Evolutionary conservation across 1,140 invertebrate genomes (phyloP), one percentile per base, ranked within the genome.

Genomic region (Rhopalosiphum maidis): DNA sequence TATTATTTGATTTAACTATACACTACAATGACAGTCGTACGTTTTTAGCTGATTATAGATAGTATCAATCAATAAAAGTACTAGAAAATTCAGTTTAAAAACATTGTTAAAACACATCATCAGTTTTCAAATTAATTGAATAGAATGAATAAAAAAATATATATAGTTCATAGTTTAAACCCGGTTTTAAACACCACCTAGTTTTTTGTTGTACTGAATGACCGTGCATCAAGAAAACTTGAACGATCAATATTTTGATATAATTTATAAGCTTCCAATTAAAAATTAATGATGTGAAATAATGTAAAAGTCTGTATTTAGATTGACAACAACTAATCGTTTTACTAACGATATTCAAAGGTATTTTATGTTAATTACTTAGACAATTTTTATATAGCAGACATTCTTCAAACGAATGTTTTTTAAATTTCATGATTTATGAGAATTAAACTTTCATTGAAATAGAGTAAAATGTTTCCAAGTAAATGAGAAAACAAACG

Each of bases 261-360:
- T 55, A 89, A 55, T 89, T 89, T 55, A 55, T 55, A 55, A 55
- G n/a, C 48, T 15, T 18, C 35, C 51, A 55, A 89, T 89, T 54
- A 55, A 54, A 89, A 55, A 89, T 37, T 89, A 89, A 89, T 55
- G 87, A 37, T 37, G 87, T 23, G 51, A 89, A 89, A 89, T 89
- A 89, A 54, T 89, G 51, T 37, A 89, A 37, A 48, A 54, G 48
- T 55, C 51, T 55, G 30, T 37, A 89, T 41, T 89, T 55, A 35
- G 48, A 54, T 55, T 89, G 87, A 55, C 48, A 89, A 43, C 87
- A 9, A 55, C 48, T 89, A 89, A 89, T 89, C 48, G 87, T 37
- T 43, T 55, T 55, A 88, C 48, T 37, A 37, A 89, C 8, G 22
- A 23, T 23, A 35, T 11, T 25, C 8, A 43, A 37, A 54, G 48